These are phyloP conservation scores for Sterna hirundo DNA, from an alignment of 2,113 vertebrate genomes.

Conservation along the genomic window DNA sequence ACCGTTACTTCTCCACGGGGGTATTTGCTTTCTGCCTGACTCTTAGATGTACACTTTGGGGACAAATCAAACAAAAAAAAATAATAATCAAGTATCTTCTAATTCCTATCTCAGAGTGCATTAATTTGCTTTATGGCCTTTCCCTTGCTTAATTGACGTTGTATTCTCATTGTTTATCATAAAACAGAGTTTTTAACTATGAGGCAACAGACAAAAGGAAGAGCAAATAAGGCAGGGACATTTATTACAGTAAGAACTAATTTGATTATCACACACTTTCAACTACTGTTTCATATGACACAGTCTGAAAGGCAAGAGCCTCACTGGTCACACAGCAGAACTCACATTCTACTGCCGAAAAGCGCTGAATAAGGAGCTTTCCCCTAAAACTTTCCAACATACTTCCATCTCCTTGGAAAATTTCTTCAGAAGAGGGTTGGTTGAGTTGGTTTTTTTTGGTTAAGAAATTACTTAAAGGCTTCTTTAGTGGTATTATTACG, in stretches of 20 bases:
- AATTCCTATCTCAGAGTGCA: neutral
- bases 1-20: neutral
- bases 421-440: neutral
- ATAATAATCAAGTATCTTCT: constrained; percentile 13
- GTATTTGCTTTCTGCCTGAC: neutral
- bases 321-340: neutral
- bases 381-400: constrained; percentile 8
- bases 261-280: neutral
- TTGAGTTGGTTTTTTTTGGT: neutral
- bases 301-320: neutral
- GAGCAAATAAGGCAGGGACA: neutral
- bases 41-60: neutral
- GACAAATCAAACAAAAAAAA: neutral
- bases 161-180: neutral
- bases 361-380: constrained; percentile 1
- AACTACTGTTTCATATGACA: constrained; percentile 1
- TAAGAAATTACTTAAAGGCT: constrained; percentile 1
- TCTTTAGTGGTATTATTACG: constrained; percentile 30
- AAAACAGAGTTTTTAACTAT: neutral
- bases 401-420: constrained; percentile 46
- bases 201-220: neutral
- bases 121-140: neutral
- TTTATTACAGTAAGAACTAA: neutral
- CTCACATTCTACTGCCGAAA: neutral
- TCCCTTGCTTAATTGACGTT: neutral